Percentiles rank a stretch among this genome's conserved stretches.
Evolutionary conservation across 2,888 invertebrate genomes (phyloP).

Genomic region (Lamellibrachia columna): DNA sequence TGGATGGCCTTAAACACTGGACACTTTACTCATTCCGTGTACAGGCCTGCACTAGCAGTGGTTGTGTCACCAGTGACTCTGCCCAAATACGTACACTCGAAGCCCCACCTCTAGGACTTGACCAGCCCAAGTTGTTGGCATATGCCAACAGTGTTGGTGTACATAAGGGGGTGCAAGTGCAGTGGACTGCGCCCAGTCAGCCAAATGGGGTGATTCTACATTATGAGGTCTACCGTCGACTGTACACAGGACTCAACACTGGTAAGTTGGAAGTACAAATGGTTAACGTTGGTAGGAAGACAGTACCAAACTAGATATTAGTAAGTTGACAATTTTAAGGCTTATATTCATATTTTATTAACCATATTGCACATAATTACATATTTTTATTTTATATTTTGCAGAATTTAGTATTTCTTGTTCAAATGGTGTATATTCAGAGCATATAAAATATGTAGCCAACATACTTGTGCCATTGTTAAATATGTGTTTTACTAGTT

Average conservation of each 20-base stretch:
- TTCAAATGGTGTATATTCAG: too few species aligned
- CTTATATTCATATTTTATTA: not conserved
- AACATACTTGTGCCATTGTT: too few species aligned
- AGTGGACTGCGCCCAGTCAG: constrained; percentile 49
- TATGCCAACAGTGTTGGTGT: constrained; percentile 53
- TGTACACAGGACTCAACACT: constrained; percentile 27
- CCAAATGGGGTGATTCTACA: constrained; percentile 44
- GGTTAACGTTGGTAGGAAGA: not conserved
- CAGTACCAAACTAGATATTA: not conserved
- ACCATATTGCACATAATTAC: not conserved
- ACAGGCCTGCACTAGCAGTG: constrained; percentile 61
- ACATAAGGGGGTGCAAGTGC: constrained; percentile 45
- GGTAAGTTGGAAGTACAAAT: constrained; percentile 24
- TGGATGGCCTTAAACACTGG: constrained; percentile 56
- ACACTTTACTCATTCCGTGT: constrained; percentile 59
- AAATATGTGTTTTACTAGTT: too few species aligned
- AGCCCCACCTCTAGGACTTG: constrained; percentile 54
- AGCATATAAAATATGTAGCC: too few species aligned
- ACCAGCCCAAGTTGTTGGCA: constrained; percentile 52
- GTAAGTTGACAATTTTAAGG: not conserved
- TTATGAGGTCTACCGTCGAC: constrained; percentile 40
- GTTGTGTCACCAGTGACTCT: constrained; percentile 57
- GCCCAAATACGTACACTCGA: constrained; percentile 52
- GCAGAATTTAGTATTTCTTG: not conserved
- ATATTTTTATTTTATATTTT: not conserved